Conservation (phyloP, 1,140 invertebrate genomes). For the Myzus persicae region DNA sequence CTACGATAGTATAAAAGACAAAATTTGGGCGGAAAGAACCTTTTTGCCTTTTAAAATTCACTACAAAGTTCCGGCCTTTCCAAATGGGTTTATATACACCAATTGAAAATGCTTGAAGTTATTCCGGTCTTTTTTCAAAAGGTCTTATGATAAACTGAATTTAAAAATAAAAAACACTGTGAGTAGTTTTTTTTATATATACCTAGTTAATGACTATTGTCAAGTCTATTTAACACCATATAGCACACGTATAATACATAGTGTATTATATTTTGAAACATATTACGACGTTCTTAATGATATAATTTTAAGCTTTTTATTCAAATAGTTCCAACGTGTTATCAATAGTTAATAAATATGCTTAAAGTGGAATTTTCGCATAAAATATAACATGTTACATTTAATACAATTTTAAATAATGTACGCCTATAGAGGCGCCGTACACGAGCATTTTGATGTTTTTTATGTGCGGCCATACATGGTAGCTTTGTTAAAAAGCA, state of each 20-base stretch:
- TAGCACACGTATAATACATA: too few relatives aligned
- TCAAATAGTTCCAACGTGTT: not conserved
- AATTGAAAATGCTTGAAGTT: not conserved
- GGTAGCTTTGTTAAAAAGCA: not conserved
- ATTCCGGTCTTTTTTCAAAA: not conserved
- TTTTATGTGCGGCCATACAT: not conserved
- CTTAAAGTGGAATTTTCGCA: not conserved
- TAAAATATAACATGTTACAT: not conserved
- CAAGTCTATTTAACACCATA: not conserved
- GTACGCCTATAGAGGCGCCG: too few relatives aligned
- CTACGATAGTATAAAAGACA: not conserved
- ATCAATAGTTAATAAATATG: not conserved
- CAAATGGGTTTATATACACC: not conserved
- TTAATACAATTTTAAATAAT: not conserved
- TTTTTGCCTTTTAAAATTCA: constrained; percentile 5
- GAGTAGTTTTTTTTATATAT: not conserved
- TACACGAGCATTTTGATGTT: not conserved
- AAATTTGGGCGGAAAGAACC: not conserved
- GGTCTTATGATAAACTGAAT: not conserved
- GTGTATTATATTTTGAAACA: not conserved
- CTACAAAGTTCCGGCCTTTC: not conserved
- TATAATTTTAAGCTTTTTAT: not conserved
- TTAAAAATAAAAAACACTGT: not conserved
- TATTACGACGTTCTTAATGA: not conserved
- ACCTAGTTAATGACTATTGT: not conserved